Evolutionary conservation across 2,113 vertebrate genomes (phyloP), one percentile per base, ranked within the genome.

Genomic region (Lasiurus borealis): DNA sequence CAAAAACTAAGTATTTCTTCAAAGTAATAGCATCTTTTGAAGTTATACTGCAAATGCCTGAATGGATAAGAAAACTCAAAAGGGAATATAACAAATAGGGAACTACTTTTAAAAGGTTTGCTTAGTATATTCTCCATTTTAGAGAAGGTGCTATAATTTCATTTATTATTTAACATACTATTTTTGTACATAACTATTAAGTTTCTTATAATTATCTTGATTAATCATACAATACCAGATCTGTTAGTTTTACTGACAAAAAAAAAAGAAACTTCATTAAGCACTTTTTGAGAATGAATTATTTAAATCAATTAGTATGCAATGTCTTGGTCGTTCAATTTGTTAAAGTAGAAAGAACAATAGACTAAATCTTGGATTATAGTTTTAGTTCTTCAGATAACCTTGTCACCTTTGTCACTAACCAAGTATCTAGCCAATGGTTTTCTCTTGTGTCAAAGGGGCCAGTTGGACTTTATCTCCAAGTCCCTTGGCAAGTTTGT

Each of bases 1-100:
- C 52, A 66, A 93, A 77, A 72, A n/a, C 12, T 19, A 54, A 92
- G n/a, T 46, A 92, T 80, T 73, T 93, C 73, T 90, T 94, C 72
- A 94, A 85, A 88, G 85, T 19, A 95, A 90, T 75, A 1, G 18
- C 10, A 48, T 27, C 64, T 95, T 93, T 88, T 92, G 76, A 94
- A 94, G 59, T 75, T 95, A 44, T 3, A 40, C 8, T 59, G 1
- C 25, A 78, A 93, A 87, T 80, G 44, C 27, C 21, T 36, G 16
- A 31, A 87, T 75, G 31, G 36, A 80, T 69, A 91, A 59, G 36
- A 94, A 75, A 85, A 81, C 8, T 91, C 29, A 85, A 94, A 57
- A 88, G 62, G 23, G 94, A 34, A 93, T 68, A 6, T 27, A 25
- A 80, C 9, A 93, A 62, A 44, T 34, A 80, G 8, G 95, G 71